Evolutionary conservation across 53 echinoderm and acorn worm genomes (phyloP), one percentile per base, ranked within the genome.

Genomic region (Hippasteria phrygiana): DNA sequence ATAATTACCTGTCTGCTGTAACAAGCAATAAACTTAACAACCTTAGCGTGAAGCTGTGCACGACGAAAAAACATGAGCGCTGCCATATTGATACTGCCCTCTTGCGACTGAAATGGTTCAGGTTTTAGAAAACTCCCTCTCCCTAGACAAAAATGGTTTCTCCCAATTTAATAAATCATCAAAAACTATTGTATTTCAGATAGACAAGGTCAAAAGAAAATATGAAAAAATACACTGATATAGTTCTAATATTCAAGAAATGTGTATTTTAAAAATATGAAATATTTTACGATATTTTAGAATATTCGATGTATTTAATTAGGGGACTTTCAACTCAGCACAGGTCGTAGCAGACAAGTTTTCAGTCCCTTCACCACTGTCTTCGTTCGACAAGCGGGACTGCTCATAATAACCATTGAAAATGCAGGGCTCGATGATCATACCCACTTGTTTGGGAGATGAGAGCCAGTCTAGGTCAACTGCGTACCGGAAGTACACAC

Each of bases 31-130:
- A 74, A 29, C 20, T 62, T 62, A 74, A 88, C 75, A 75, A 75
- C 17, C 20, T 74, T 88, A 1, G 43, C 50, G 48, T 42, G 37
- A 78, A 38, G 62, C 31, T 28, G 35, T 27, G 78, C 88, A 76
- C 67, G 63, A 29, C 75, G 66, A 65, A 77, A 3, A 17, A 28
- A 59, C 11, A 8, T 37, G 71, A 88, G 39, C 62, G 76, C 88
- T 88, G 74, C 76, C 88, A 88, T 75, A 22, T 75, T 75, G 76
- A 59, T 75, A 38, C 47, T 42, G 70, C 66, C 66, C 84, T 83
- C 66, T 47, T 26, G 66, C 24, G 66, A 17, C 11, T 17, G 2
- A 36, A 0, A 32, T 10, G 34, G 13, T 2, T 5, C 64, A 80
- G 5, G 38, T 80, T 43, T 11, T 17, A 13, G 8, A 17, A 38